Conservation (phyloP, 2,113 vertebrate species). For the Chaenogobius annularis region DNA sequence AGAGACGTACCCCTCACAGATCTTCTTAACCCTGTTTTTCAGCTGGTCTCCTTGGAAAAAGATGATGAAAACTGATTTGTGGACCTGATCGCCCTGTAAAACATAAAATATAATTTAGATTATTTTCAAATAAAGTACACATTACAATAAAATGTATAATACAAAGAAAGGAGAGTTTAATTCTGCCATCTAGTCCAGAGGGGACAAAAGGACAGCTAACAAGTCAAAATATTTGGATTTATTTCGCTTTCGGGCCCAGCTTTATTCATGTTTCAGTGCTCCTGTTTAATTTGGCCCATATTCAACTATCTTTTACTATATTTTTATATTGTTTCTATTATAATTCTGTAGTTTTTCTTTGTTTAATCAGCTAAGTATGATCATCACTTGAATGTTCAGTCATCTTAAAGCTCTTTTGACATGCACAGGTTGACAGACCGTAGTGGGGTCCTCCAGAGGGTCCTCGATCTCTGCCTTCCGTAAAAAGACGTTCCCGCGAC, state of each 20-base stretch:
- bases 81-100: slow-evolving; percentile 90
- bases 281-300: too few relatives aligned
- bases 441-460: slow-evolving; percentile 92
- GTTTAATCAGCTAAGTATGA: not conserved
- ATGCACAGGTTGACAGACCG: slow-evolving; percentile 71
- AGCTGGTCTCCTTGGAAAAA: slow-evolving; percentile 99
- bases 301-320: not conserved
- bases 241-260: too few relatives aligned
- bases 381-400: not conserved
- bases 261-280: too few relatives aligned
- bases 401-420: not conserved
- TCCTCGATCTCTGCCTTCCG: slow-evolving; percentile 96
- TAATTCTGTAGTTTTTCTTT: not conserved
- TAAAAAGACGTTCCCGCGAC: slow-evolving; percentile 96
- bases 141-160: not conserved
- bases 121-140: not conserved
- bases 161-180: not conserved
- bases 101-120: not conserved
- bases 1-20: slow-evolving; percentile 89
- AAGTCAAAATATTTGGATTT: too few relatives aligned
- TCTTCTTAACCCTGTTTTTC: slow-evolving; percentile 98
- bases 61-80: slow-evolving; percentile 99
- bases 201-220: too few relatives aligned
- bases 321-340: not conserved
- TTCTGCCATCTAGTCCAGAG: too few relatives aligned